Evolutionary conservation across 2,113 vertebrate species (phyloP), one percentile per base, ranked within the genome.

Genomic region (Scomber scombrus): DNA sequence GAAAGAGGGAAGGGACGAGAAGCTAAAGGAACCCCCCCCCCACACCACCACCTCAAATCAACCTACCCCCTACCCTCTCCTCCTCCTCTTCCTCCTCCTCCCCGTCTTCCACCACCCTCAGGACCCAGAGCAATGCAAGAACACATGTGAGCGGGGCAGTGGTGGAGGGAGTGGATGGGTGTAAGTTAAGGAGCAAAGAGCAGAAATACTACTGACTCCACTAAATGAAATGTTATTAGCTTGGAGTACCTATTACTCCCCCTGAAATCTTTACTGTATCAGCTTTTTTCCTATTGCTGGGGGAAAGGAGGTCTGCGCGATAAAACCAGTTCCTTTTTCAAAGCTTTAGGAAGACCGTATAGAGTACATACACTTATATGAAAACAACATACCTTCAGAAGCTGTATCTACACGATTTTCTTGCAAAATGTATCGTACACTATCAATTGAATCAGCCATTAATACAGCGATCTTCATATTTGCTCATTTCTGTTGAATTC

Each of bases 41-140:
- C 77, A 65, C 79, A 71, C 47, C 23, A 21, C 18, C 61, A 7
- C 52, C 64, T 4, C 5, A 54, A 68, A 9, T 4, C 5, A 54
- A 68, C 34, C 34, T 40, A 40, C 34, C 82, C 43, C 9, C 21
- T 40, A 34, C 31, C 46, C 15, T 16, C 87, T 3, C 34, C 60
- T 13, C 49, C 72, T 11, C 9, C 23, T 51, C n/a, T 23, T 34
- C 31, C 43, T 60, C 58, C 43, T 86, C 52, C 63, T 67, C 69
- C 77, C 16, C 47, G 16, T 55, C 81, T 75, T 82, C 76, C 63
- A 63, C 60, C 58, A 78, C 85, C 89, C 88, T 65, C 78, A 70
- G 89, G 91, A 85, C 88, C 82, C 77, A 68, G 89, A 91, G 90
- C 74, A 52, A 85, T 80, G 91, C 89, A 93, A 94, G 92, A 92